These are phyloP conservation scores for Brienomyrus brachyistius DNA, from an alignment of 2,113 vertebrate species.

Conservation along the genomic window DNA sequence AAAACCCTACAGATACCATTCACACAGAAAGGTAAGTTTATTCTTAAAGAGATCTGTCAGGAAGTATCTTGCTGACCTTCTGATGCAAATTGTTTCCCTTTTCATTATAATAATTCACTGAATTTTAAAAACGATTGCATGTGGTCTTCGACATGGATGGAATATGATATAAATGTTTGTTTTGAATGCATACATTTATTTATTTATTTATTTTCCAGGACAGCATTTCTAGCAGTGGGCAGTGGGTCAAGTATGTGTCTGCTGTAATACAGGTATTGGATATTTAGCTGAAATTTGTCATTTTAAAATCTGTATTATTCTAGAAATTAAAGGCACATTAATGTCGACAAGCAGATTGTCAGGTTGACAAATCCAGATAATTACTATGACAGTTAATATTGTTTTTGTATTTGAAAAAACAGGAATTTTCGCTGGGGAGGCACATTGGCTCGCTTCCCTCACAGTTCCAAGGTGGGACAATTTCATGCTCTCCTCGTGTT, in stretches of 20 bases:
- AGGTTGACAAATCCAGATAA: background rate
- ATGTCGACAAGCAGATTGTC: background rate
- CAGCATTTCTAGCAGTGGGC: background rate
- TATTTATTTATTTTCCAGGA: background rate
- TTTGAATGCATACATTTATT: background rate
- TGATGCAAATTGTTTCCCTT: background rate
- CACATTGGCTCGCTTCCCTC: background rate
- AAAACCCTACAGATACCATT: background rate
- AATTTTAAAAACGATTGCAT: background rate
- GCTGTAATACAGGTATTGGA: background rate
- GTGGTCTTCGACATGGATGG: background rate
- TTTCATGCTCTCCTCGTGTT: background rate
- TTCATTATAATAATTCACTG: background rate
- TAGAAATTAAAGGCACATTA: background rate
- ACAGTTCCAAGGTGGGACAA: background rate
- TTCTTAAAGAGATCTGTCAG: background rate
- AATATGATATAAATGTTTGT: background rate
- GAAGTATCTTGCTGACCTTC: no score
- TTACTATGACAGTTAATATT: background rate
- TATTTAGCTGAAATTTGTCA: background rate
- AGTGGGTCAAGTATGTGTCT: background rate
- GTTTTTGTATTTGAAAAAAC: background rate
- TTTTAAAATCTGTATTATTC: background rate
- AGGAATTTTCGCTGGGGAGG: background rate
- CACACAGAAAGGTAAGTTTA: background rate